A percentile compares a stretch with the other conserved stretches of the same genome.
phyloP scores from a whole-genome alignment of 2,888 invertebrate genomes.

The Caenorhabditis sp. region DNA sequence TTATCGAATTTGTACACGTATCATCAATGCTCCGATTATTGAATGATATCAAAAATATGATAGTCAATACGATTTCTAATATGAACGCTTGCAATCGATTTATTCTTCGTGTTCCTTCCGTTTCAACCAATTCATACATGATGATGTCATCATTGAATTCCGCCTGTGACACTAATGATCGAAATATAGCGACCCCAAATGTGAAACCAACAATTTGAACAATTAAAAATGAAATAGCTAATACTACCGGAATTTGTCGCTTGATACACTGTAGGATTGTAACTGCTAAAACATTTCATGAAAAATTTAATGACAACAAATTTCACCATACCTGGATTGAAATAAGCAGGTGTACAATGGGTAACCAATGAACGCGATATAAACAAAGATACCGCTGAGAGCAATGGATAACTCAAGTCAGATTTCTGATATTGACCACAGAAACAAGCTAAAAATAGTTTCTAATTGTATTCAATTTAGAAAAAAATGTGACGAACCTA shows the following conservation, averaged over 20 bases:
- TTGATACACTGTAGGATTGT: slow-evolving; percentile 16
- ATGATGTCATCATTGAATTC: slow-evolving; percentile 36
- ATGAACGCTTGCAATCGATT: slow-evolving; percentile 36
- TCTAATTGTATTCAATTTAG: background rate
- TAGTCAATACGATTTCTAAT: slow-evolving; percentile 16
- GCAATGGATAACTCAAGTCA: slow-evolving; percentile 13
- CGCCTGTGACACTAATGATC: slow-evolving; percentile 22
- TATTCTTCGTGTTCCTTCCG: slow-evolving; percentile 16
- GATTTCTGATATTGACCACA: slow-evolving; percentile 4
- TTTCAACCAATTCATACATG: slow-evolving; percentile 25
- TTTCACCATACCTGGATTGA: slow-evolving; percentile 26
- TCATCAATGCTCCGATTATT: slow-evolving; percentile 7
- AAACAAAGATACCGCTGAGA: slow-evolving; percentile 17
- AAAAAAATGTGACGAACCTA: background rate
- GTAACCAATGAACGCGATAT: slow-evolving; percentile 21
- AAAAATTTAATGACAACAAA: background rate
- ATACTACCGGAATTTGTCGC: slow-evolving; percentile 14
- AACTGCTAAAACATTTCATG: slow-evolving; percentile 15
- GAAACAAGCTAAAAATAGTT: slow-evolving; percentile 27
- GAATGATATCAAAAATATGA: slow-evolving; percentile 11
- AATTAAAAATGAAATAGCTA: slow-evolving; percentile 13
- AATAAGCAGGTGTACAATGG: slow-evolving; percentile 17
- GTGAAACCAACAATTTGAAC: slow-evolving; percentile 32
- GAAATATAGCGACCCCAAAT: slow-evolving; percentile 25
- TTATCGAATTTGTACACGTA: background rate